Conservation (phyloP, 2,113 vertebrate species). For the Gnathochromis pfefferi region DNA sequence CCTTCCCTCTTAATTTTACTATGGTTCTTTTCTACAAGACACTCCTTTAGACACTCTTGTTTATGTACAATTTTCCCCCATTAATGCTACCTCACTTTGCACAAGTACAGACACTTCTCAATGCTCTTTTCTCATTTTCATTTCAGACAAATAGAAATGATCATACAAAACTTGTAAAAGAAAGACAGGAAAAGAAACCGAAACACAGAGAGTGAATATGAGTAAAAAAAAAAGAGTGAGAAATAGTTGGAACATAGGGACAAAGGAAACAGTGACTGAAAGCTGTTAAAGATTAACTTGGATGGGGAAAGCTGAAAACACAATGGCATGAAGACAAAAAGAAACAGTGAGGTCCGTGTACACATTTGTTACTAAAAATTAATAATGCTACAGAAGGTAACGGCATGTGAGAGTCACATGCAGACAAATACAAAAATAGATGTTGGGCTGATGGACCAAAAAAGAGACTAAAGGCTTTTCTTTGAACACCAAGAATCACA, state of each 20-base stretch:
- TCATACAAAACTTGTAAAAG: not conserved
- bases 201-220: not conserved
- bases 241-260: not conserved
- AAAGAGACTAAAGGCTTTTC: not conserved
- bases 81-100: not conserved
- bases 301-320: not conserved
- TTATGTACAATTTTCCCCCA: not conserved
- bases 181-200: not conserved
- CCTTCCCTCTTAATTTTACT: not conserved
- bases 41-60: not conserved
- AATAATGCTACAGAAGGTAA: not conserved
- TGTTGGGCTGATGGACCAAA: not conserved
- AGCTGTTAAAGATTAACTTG: not conserved
- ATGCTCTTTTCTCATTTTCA: not conserved
- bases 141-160: not conserved
- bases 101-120: not conserved
- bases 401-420: not conserved
- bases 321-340: not conserved
- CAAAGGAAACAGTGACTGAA: not conserved
- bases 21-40: not conserved
- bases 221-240: not conserved
- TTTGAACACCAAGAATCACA: not conserved
- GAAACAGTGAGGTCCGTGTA: not conserved
- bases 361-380: not conserved
- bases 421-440: not conserved